Percentiles rank a stretch among this genome's conserved stretches.
Conservation (phyloP, 2,888 invertebrate species). For the Abrostola tripartita region DNA sequence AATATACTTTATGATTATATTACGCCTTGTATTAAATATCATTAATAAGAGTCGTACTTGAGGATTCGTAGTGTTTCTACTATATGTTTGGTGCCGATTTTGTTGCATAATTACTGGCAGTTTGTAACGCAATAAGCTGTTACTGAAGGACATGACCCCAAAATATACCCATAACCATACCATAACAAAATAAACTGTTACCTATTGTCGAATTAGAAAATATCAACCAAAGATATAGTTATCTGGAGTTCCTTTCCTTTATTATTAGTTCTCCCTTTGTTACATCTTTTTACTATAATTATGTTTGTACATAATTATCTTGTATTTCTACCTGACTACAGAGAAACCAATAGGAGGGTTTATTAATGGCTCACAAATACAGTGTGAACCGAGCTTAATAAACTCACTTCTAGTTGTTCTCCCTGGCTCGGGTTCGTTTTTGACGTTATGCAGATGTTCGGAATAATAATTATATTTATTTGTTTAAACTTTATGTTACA, state of each 20-base stretch:
- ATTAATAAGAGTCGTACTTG: slow-evolving; percentile 11
- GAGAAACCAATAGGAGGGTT: too few relatives aligned
- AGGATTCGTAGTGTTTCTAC: slow-evolving; percentile 12
- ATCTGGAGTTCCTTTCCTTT: too few relatives aligned
- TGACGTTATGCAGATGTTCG: not conserved
- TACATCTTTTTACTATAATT: too few relatives aligned
- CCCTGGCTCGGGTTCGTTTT: too few relatives aligned
- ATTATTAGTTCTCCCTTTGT: too few relatives aligned
- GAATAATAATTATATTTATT: not conserved
- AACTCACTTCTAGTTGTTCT: too few relatives aligned
- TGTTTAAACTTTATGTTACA: not conserved
- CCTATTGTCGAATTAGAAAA: too few relatives aligned
- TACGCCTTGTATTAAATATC: not conserved
- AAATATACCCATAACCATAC: slow-evolving; percentile 10
- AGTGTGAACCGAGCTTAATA: too few relatives aligned
- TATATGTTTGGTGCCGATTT: slow-evolving; percentile 19
- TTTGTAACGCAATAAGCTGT: slow-evolving; percentile 30
- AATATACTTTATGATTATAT: not conserved
- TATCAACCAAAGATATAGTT: too few relatives aligned
- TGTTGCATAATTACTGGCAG: slow-evolving; percentile 35
- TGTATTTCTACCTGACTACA: too few relatives aligned
- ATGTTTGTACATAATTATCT: too few relatives aligned
- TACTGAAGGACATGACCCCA: slow-evolving; percentile 37
- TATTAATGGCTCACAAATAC: too few relatives aligned
- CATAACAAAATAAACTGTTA: not conserved